Percentiles rank a stretch among this genome's conserved stretches.
phyloP scores from a whole-genome alignment of 2,888 invertebrate genomes.

The Nematopogon swammerdamellus region DNA sequence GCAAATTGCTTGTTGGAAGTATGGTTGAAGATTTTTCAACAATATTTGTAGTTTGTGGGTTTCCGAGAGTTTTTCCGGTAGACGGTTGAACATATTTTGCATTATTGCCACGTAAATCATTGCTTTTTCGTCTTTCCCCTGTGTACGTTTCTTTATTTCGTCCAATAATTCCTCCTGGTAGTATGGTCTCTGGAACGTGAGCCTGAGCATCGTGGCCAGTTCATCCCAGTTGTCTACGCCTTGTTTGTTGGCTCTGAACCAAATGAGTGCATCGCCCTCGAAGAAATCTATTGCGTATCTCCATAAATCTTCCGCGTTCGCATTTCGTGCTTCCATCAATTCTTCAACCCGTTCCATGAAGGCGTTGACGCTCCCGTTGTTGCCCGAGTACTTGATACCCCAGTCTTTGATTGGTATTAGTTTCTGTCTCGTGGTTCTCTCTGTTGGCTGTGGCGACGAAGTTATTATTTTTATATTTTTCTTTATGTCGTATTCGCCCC shows the following conservation, averaged over 20 bases:
- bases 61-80: not conserved
- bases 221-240: not conserved
- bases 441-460: no score
- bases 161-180: conserved; percentile 4
- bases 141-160: conserved; percentile 5
- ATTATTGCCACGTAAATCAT: conserved; percentile 8
- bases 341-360: no score
- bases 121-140: conserved; percentile 8
- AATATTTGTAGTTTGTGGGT: not conserved
- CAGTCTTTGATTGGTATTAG: conserved; percentile 3
- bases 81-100: conserved; percentile 9
- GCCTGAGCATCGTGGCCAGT: not conserved
- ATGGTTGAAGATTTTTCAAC: conserved; percentile 6
- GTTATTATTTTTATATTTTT: no score
- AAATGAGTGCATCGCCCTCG: conserved; percentile 3
- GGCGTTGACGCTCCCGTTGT: not conserved
- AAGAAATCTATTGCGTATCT: conserved; percentile 5
- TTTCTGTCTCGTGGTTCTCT: not conserved
- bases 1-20: conserved; percentile 9
- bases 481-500: no score
- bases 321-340: conserved; percentile 7
- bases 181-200: conserved; percentile 1
- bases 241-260: conserved; percentile 3
- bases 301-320: conserved; percentile 4
- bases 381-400: conserved; percentile 3